Evolutionary conservation across 2,888 invertebrate genomes (phyloP), one percentile per base, ranked within the genome.

Genomic region (Sympetrum striolatum): DNA sequence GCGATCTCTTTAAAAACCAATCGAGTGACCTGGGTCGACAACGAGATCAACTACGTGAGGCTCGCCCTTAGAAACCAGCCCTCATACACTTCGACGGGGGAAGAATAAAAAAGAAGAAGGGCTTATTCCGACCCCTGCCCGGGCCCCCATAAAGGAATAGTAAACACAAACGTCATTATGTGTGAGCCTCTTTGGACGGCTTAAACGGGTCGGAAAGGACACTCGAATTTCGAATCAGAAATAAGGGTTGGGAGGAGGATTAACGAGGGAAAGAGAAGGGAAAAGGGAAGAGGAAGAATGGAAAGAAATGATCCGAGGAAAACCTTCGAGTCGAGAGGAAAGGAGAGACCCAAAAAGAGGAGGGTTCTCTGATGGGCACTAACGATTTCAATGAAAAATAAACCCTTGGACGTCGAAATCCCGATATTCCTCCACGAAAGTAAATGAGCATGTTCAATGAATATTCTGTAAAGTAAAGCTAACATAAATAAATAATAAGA

Each of bases 191-290:
- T 60, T 86, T 86, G 37, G 37, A 14, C 60, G 86, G 60, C 37
- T 86, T 86, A 86, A 86, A 60, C 64, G 60, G 86, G 60, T 37
- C 86, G 86, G 35, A 37, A 64, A 64, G 86, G 60, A 58, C 86
- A 86, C 64, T 64, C 18, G 25, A 58, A 73, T 37, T 58, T 53
- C 82, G 53, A 82, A 64, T 64, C 60, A 37, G 37, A 37, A 31
- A 82, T 58, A n/a, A 60, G 60, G 37, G 60, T 60, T n/a, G 35
- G 60, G 22, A 25, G 22, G 39, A 37, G 60, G 37, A 22, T 37
- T 25, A 82, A 60, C 22, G 86, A 58, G 37, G 37, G 15, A 60
- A 37, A 44, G 15, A 35, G 58, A 39, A 22, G 3, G 82, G 14
- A 31, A 48, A n/a, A 18, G 81, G 44, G 37, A n/a, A 44, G 14